Evolutionary conservation across 1,140 invertebrate species (phyloP), one percentile per base, ranked within the genome.

Genomic region (Aphelinus certus): DNA sequence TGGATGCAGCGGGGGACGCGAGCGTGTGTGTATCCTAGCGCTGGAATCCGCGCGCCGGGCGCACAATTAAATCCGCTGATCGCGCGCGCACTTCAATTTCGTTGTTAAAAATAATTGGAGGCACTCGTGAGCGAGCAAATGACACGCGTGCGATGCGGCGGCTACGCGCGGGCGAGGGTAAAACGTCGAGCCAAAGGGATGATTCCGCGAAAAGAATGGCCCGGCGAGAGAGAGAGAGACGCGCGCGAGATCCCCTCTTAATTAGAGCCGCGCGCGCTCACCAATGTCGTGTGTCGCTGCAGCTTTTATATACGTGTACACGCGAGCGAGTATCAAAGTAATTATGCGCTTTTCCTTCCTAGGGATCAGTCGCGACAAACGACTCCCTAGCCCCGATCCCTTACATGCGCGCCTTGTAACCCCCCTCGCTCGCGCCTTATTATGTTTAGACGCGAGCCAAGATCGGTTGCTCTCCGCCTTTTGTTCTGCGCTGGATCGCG

Each of bases 61-160:
- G 76, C 69, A 81, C 81, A 83, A 86, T 85, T 83, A 84, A 85
- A 85, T 86, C 73, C 76, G 77, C 83, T 87, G 85, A 87, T 86
- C 83, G 55, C 75, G 64, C 4, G 78, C 78, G 75, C 77, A 83
- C 81, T 81, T 80, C 79, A 81, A 81, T 81, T 82, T 81, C 79
- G 78, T 78, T 80, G 76, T 80, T 79, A 79, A 81, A 82, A 83
- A 82, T 81, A 83, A 83, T 83, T 81, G 82, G 78, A 79, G 64
- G 67, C 73, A 70, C 69, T 46, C 45, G 48, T 64, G 60, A 64
- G 47, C 7, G 9, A 70, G 71, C 66, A 61, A 68, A 69, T 77
- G 75, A 73, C 72, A 72, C 65, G 71, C 73, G 73, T 76, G 55
- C 53, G 45, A 57, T 43, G 43, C 48, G 62, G 47, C 3, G 26